phyloP scores from a whole-genome alignment of 37 sponge, comb jelly and placozoan species.

The Crambe crambe region DNA sequence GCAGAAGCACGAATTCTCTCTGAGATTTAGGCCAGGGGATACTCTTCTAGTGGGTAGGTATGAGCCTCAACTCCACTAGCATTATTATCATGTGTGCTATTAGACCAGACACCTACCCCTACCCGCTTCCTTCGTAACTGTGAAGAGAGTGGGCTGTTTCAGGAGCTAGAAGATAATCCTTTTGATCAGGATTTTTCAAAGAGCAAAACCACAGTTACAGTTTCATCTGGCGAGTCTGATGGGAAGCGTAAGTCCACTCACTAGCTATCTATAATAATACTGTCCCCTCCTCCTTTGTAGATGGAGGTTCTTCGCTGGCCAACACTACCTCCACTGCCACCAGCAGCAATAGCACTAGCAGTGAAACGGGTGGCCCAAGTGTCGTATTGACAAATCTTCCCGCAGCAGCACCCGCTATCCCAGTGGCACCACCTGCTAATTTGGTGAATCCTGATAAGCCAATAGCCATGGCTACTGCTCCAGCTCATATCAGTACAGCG shows the following conservation, averaged over 20 bases:
- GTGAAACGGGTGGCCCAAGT: neutral
- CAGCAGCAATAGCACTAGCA: too few relatives aligned
- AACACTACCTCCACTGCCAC: too few relatives aligned
- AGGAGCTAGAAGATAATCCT: conserved; percentile 83
- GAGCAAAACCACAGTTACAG: neutral
- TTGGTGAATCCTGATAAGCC: conserved; percentile 75
- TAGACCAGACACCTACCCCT: conserved; percentile 95
- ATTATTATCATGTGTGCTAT: neutral
- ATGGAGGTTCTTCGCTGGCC: too few relatives aligned
- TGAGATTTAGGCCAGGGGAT: conserved; percentile 52
- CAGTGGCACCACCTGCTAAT: conserved; percentile 76
- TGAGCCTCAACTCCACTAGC: neutral
- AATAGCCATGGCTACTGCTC: conserved; percentile 78
- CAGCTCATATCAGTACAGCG: conserved; percentile 51
- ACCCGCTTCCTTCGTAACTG: conserved; percentile 81
- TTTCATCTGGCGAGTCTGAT: neutral
- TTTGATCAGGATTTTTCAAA: conserved; percentile 70
- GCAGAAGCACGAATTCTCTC: conserved; percentile 75
- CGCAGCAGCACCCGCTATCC: conserved; percentile 78
- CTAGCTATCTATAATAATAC: too few relatives aligned
- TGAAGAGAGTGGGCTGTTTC: conserved; percentile 83
- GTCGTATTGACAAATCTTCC: conserved; percentile 33
- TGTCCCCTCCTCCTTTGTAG: too few relatives aligned
- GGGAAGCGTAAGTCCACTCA: conserved; percentile 3
- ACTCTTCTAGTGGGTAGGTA: conserved; percentile 45